A percentile compares a stretch with the other conserved stretches of the same genome.
These are phyloP conservation scores for Actinopyga echinites DNA, from an alignment of 53 echinoderm and acorn worm genomes.

Conservation along the genomic window DNA sequence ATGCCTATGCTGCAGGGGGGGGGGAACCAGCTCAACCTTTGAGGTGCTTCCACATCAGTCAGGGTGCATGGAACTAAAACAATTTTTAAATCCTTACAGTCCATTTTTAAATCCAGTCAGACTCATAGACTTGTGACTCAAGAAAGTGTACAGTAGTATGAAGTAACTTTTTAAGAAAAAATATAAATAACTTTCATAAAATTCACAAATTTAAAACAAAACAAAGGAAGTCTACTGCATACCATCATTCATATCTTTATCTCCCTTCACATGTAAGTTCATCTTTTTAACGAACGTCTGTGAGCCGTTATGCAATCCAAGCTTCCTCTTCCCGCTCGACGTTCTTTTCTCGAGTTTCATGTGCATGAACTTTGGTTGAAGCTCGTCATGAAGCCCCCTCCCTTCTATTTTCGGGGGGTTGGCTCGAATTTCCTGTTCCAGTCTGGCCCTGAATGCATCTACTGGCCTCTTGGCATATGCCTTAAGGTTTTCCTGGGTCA, in stretches of 20 bases:
- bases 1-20: too few species aligned
- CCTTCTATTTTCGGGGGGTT: slow-evolving; percentile 12
- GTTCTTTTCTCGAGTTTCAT: slow-evolving; percentile 27
- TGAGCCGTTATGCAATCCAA: slow-evolving; percentile 30
- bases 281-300: slow-evolving; percentile 49
- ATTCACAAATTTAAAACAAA: not conserved
- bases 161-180: not conserved
- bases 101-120: too few species aligned
- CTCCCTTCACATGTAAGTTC: slow-evolving; percentile 39
- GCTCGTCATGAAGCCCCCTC: slow-evolving; percentile 22
- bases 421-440: slow-evolving; percentile 38
- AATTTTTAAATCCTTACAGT: too few species aligned
- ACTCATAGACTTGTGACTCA: not conserved
- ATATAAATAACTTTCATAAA: not conserved
- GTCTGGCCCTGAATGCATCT: slow-evolving; percentile 33
- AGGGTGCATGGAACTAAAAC: too few species aligned
- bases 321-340: slow-evolving; percentile 30
- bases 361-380: slow-evolving; percentile 41
- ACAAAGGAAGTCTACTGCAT: not conserved
- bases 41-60: too few species aligned
- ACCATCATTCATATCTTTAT: slow-evolving; percentile 10
- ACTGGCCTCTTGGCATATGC: slow-evolving; percentile 24
- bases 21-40: too few species aligned
- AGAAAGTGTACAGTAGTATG: not conserved
- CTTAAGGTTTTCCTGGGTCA: slow-evolving; percentile 35